A percentile compares a stretch with the other conserved stretches of the same genome.
These are phyloP conservation scores for Pleuronectes platessa DNA, from an alignment of 2,113 vertebrate species.

Conservation along the genomic window DNA sequence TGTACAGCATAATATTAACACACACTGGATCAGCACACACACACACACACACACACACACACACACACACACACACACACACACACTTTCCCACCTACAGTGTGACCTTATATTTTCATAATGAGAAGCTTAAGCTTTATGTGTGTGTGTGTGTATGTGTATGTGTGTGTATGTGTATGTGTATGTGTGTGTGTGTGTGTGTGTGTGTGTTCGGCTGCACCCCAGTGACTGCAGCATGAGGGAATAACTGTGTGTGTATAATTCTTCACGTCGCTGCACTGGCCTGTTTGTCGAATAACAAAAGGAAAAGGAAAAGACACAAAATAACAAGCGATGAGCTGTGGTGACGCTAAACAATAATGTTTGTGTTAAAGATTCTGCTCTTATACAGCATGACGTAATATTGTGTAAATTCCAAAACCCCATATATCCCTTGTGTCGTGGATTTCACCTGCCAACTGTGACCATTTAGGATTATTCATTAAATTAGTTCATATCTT, in stretches of 20 bases:
- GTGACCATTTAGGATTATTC: too few relatives aligned
- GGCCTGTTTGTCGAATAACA: background rate
- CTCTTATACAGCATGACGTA: background rate
- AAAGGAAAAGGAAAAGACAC: background rate
- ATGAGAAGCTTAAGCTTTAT: conserved; percentile 57
- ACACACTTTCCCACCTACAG: conserved; percentile 41
- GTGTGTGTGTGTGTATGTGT: background rate
- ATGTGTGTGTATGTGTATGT: conserved; percentile 40
- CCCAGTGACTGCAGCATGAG: conserved; percentile 36
- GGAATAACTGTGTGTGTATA: conserved; percentile 41
- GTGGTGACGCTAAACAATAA: background rate
- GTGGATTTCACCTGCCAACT: too few relatives aligned
- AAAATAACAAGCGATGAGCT: background rate
- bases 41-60: conserved; percentile 17
- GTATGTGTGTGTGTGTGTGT: conserved; percentile 42
- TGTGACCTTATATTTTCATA: conserved; percentile 68
- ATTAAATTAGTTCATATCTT: too few relatives aligned
- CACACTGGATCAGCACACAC: background rate
- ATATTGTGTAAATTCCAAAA: background rate
- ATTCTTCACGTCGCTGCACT: conserved; percentile 11
- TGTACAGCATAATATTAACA: conserved; percentile 1
- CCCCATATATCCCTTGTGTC: too few relatives aligned
- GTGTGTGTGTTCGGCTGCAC: conserved; percentile 47
- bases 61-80: conserved; percentile 2
- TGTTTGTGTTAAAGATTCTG: background rate